Evolutionary conservation across 1,140 invertebrate genomes (phyloP).

Genomic region (Drosophila kohkoa): DNA sequence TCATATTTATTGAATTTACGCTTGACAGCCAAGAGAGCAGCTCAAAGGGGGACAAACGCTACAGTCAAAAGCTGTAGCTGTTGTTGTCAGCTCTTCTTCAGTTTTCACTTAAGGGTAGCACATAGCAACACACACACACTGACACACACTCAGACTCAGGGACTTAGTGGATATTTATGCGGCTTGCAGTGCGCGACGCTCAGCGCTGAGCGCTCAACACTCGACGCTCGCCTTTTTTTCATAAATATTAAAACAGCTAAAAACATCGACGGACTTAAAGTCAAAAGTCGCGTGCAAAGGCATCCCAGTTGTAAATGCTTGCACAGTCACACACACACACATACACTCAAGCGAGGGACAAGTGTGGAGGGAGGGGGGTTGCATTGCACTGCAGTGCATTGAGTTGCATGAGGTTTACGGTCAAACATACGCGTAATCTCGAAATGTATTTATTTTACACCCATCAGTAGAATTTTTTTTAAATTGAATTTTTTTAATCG

Average conservation of each 20-base stretch:
- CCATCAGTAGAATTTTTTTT: not conserved
- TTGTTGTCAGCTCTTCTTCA: conserved; percentile 49
- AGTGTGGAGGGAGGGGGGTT: not conserved
- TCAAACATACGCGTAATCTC: not conserved
- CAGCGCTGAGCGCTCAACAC: conserved; percentile 28
- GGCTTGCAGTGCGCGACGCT: conserved; percentile 68
- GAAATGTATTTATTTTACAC: not conserved
- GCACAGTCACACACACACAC: not conserved
- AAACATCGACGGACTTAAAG: conserved; percentile 59
- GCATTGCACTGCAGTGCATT: conserved; percentile 6
- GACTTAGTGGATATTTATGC: conserved; percentile 81
- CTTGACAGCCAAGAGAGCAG: conserved; percentile 78
- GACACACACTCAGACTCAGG: conserved; percentile 18
- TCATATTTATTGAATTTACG: conserved; percentile 84
- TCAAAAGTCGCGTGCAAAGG: conserved; percentile 71
- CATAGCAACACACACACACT: conserved; percentile 28
- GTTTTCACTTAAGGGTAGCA: conserved; percentile 71
- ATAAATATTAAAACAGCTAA: conserved; percentile 80
- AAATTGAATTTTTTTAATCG: not conserved
- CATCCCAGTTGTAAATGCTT: conserved; percentile 27
- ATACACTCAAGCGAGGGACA: no score
- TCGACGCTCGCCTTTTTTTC: conserved; percentile 60
- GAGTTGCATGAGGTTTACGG: conserved; percentile 34
- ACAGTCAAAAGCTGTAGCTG: conserved; percentile 29
- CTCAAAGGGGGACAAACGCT: conserved; percentile 57